Conservation (phyloP, 2,888 invertebrate genomes). For the Gortyna flavago region DNA sequence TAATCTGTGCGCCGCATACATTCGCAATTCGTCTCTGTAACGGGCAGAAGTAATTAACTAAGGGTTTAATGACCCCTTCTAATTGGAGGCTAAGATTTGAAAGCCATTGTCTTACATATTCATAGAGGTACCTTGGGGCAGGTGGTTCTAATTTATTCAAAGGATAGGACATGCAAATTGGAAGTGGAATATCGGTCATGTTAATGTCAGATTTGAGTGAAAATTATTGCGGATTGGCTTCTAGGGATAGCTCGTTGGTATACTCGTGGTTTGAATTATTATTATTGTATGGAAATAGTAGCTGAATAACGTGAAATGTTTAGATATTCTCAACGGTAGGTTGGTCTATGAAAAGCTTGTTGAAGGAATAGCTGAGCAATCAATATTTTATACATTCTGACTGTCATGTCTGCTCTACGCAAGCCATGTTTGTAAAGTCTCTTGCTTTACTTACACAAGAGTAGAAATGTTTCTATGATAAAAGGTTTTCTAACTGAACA, state of each 20-base stretch:
- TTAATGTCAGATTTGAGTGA: constrained; percentile 88
- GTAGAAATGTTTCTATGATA: too few relatives aligned
- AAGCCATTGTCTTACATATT: constrained; percentile 90
- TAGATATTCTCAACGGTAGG: background rate
- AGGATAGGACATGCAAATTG: constrained; percentile 89
- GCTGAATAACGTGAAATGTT: background rate
- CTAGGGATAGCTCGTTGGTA: constrained; percentile 68
- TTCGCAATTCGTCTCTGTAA: constrained; percentile 75
- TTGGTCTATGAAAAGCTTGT: background rate
- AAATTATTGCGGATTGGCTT: constrained; percentile 88
- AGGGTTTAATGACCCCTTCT: constrained; percentile 86
- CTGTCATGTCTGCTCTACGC: background rate
- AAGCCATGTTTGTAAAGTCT: background rate
- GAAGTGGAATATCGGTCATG: constrained; percentile 89
- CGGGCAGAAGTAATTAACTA: constrained; percentile 83
- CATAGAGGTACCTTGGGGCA: constrained; percentile 86
- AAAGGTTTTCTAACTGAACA: too few relatives aligned
- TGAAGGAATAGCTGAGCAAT: background rate
- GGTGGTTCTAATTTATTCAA: constrained; percentile 88
- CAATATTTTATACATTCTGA: background rate
- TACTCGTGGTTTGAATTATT: constrained; percentile 70
- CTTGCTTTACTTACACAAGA: background rate
- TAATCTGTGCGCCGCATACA: constrained; percentile 68
- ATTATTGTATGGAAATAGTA: constrained; percentile 34
- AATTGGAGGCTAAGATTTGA: constrained; percentile 89